phyloP scores from a whole-genome alignment of 92 coral and sea anemone genomes.

The Montipora capitata region DNA sequence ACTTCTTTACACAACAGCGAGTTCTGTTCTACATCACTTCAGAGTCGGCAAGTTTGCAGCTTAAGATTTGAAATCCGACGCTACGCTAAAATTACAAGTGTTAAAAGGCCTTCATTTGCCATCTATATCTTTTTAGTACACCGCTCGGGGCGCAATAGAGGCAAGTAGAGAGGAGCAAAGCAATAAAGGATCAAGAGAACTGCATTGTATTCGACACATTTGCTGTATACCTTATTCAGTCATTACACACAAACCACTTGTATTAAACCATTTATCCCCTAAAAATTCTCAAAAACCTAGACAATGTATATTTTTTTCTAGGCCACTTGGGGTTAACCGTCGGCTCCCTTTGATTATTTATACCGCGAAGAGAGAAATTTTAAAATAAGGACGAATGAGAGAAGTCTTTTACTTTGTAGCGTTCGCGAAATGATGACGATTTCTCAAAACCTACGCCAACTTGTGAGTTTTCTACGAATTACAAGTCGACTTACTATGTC shows the following conservation, averaged over 20 bases:
- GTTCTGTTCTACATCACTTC: constrained; percentile 21
- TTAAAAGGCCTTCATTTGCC: constrained; percentile 64
- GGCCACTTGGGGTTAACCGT: constrained; percentile 79
- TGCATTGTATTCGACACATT: not conserved
- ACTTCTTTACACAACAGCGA: not conserved
- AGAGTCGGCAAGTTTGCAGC: constrained; percentile 26
- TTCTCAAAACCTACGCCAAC: constrained; percentile 15
- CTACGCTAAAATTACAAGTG: constrained; percentile 72
- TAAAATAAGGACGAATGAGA: constrained; percentile 76
- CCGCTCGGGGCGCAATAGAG: constrained; percentile 12
- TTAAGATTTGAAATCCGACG: constrained; percentile 71
- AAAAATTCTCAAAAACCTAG: constrained; percentile 49
- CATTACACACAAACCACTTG: not conserved
- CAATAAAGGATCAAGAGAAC: not conserved
- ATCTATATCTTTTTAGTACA: constrained; percentile 27
- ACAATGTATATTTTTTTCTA: constrained; percentile 61
- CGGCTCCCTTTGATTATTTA: constrained; percentile 93
- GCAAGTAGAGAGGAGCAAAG: not conserved
- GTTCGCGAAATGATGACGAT: constrained; percentile 19
- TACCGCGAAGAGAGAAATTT: constrained; percentile 96
- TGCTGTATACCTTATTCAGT: not conserved
- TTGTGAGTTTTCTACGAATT: not conserved
- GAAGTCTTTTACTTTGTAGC: constrained; percentile 10
- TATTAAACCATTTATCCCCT: constrained; percentile 6
- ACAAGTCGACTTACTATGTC: constrained; percentile 14